A percentile compares a stretch with the other conserved stretches of the same genome.
phyloP scores from a whole-genome alignment of 2,113 vertebrate genomes.

The Balaeniceps rex region DNA sequence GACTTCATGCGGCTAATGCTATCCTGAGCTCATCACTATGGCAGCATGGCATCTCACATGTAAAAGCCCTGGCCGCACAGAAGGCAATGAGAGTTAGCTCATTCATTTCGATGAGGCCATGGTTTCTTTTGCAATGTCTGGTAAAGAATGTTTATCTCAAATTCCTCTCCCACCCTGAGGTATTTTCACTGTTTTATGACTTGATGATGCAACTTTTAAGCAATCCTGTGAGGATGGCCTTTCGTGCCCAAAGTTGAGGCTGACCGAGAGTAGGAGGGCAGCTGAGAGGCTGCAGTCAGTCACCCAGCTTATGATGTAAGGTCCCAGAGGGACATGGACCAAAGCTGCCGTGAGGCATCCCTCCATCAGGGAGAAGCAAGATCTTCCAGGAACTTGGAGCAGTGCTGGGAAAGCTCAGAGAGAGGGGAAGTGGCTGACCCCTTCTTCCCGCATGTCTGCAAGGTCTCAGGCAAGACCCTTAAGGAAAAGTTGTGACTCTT shows the following conservation, averaged over 20 bases:
- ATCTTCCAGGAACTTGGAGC: neutral
- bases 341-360: neutral
- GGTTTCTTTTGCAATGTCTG: constrained; percentile 21
- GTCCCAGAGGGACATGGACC: neutral
- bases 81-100: neutral
- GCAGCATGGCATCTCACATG: neutral
- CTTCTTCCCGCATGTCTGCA: neutral
- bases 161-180: constrained; percentile 1
- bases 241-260: neutral
- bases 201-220: constrained; percentile 6
- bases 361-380: neutral
- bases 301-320: neutral
- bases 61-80: neutral
- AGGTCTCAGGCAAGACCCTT: neutral
- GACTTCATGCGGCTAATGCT: neutral
- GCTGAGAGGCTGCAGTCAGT: neutral
- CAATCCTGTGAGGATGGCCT: neutral
- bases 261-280: neutral
- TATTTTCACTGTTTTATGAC: constrained; percentile 42
- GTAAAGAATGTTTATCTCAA: constrained; percentile 28
- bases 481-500: neutral
- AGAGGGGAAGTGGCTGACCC: neutral
- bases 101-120: neutral
- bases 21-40: neutral
- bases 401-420: neutral